Conservation (phyloP, 2,797 vertebrate genomes). For the Pitangus sulphuratus region DNA sequence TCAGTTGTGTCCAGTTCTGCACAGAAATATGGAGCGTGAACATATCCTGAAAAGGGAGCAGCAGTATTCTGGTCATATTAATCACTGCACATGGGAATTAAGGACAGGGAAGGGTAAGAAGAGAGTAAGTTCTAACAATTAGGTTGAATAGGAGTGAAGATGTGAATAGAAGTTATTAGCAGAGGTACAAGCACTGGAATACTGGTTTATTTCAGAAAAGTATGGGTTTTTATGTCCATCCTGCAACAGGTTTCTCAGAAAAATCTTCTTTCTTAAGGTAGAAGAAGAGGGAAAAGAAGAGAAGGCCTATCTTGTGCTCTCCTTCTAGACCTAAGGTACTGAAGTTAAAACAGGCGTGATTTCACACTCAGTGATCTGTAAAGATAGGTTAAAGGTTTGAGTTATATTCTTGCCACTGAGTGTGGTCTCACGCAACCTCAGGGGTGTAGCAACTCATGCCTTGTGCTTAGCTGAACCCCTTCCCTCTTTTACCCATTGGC, state of each 20-base stretch:
- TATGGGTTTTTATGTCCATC: accelerated
- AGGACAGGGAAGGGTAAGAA: background rate
- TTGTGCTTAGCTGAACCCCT: background rate
- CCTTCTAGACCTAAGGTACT: background rate
- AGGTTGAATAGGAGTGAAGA: background rate
- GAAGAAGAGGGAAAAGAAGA: background rate
- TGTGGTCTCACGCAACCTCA: background rate
- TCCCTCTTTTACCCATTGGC: background rate
- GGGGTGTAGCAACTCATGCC: accelerated
- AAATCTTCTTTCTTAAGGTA: background rate
- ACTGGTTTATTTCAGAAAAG: background rate
- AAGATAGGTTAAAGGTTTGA: background rate
- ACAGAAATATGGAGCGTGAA: background rate
- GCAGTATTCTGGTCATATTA: background rate
- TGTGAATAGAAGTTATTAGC: background rate
- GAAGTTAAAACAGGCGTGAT: background rate
- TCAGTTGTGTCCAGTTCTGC: background rate
- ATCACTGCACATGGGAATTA: accelerated
- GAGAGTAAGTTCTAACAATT: background rate
- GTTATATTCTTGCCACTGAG: background rate
- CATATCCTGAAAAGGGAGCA: background rate
- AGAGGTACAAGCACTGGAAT: background rate
- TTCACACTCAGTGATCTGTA: background rate
- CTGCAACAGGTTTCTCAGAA: background rate
- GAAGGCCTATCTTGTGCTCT: background rate